Evolutionary conservation across 2,113 vertebrate species (phyloP).

Genomic region (Lanius ludovicianus): DNA sequence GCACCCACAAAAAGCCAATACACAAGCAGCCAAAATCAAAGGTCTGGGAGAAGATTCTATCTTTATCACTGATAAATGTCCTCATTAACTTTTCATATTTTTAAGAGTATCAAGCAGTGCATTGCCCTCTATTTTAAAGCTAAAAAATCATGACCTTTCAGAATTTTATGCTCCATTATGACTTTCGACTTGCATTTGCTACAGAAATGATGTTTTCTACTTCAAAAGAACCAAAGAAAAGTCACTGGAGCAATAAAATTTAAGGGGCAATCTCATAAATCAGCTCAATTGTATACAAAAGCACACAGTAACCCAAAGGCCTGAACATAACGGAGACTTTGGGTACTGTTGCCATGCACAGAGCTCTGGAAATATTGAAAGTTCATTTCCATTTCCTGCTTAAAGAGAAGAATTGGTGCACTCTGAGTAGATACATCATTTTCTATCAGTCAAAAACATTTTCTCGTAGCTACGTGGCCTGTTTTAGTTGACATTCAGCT

Average conservation of each 20-base stretch:
- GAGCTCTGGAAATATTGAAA: not conserved
- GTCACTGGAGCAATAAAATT: conserved; percentile 17
- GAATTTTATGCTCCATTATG: conserved; percentile 26
- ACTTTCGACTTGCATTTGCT: not conserved
- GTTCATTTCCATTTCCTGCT: not conserved
- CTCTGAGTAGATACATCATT: not conserved
- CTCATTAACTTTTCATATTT: conserved; percentile 23
- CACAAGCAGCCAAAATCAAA: not conserved
- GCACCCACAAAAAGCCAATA: not conserved
- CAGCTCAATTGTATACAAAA: not conserved
- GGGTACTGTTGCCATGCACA: not conserved
- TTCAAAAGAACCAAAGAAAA: conserved; percentile 40
- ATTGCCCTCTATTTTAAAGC: not conserved
- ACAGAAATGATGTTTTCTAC: conserved; percentile 26
- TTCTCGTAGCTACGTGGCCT: not conserved
- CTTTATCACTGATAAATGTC: not conserved
- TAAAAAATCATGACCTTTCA: conserved; percentile 17
- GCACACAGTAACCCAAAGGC: not conserved
- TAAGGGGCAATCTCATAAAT: conserved; percentile 7
- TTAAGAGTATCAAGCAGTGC: not conserved
- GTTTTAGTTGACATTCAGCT: not conserved
- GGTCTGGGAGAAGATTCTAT: not conserved
- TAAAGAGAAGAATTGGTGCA: not conserved
- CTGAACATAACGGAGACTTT: not conserved
- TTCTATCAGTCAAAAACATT: not conserved